A percentile compares a stretch with the other conserved stretches of the same genome.
These are phyloP conservation scores for Dendrolimus punctatus DNA, from an alignment of 1,140 invertebrate genomes.

Conservation along the genomic window DNA sequence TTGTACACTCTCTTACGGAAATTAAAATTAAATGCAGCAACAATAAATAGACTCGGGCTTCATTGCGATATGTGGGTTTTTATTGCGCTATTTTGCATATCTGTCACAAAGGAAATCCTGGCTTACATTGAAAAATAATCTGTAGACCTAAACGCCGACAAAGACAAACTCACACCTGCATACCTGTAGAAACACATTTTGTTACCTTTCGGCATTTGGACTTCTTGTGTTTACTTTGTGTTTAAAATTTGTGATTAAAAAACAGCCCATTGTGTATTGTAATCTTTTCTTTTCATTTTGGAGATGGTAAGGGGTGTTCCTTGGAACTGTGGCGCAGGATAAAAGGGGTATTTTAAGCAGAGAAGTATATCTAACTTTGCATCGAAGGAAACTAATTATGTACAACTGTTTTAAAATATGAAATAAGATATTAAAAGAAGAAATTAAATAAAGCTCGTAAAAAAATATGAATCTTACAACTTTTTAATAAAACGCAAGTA, in stretches of 20 bases:
- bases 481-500: slow-evolving; percentile 11
- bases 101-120: background rate
- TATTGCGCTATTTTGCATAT: background rate
- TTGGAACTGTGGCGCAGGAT: background rate
- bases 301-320: no score
- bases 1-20: background rate
- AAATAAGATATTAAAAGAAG: slow-evolving; percentile 16
- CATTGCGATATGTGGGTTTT: background rate
- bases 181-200: no score
- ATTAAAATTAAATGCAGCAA: background rate
- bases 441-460: slow-evolving; percentile 14
- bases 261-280: no score
- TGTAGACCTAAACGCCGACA: no score
- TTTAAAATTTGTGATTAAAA: no score
- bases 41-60: slow-evolving; percentile 4
- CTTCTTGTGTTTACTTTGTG: no score
- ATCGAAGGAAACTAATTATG: slow-evolving; percentile 10
- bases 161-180: no score
- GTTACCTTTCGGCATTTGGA: no score
- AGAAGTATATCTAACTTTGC: slow-evolving; percentile 10
- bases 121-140: background rate
- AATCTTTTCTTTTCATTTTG: no score
- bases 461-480: slow-evolving; percentile 7
- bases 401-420: slow-evolving; percentile 16
- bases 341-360: background rate